Percentiles rank a stretch among this genome's conserved stretches.
These are phyloP conservation scores for Enteromius anoplus DNA, from an alignment of 2,797 vertebrate genomes.

Conservation along the genomic window DNA sequence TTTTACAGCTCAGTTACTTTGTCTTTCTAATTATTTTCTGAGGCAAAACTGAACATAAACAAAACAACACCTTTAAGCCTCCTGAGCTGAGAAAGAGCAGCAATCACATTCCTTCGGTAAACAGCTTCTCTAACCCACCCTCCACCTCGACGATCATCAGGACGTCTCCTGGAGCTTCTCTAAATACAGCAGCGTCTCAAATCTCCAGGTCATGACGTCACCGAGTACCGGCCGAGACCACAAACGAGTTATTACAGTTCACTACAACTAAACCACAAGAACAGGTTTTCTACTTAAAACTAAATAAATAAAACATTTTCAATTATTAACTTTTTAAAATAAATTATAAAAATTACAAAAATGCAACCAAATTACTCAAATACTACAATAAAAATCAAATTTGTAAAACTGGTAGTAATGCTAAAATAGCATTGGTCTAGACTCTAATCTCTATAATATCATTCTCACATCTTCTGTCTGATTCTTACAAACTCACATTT, in stretches of 20 bases:
- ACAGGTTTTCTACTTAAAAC: neutral
- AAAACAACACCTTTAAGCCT: neutral
- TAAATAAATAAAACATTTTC: neutral
- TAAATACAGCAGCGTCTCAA: conserved; percentile 37
- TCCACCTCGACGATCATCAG: neutral
- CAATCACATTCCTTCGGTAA: too few relatives aligned
- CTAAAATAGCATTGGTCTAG: neutral
- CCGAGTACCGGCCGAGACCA: conserved; percentile 7
- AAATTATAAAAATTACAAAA: neutral
- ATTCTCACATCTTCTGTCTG: neutral
- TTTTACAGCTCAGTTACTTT: neutral
- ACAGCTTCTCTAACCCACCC: neutral
- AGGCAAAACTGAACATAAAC: neutral
- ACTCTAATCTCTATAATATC: neutral
- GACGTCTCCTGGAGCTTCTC: neutral
- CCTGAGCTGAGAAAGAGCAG: neutral
- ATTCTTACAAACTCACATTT: neutral
- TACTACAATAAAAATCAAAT: neutral
- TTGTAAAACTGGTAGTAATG: neutral
- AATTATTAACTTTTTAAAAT: too few relatives aligned
- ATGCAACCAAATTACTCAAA: neutral
- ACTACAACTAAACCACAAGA: neutral
- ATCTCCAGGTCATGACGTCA: conserved; percentile 35
- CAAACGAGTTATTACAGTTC: neutral
- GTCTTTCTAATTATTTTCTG: neutral